Conservation (phyloP, 2,888 invertebrate genomes). For the Fissipunctia ypsillon region DNA sequence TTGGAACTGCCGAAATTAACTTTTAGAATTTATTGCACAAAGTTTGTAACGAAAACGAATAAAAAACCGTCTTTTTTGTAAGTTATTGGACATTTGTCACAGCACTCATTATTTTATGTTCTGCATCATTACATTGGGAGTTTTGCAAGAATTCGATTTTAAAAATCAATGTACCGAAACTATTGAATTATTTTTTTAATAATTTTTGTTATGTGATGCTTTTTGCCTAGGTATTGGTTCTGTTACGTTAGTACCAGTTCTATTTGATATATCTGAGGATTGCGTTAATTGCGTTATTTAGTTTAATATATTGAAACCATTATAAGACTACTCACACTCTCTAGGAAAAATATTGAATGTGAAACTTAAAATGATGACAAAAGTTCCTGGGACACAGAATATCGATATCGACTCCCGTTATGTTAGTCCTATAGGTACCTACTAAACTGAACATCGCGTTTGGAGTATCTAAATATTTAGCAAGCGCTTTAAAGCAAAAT, state of each 20-base stretch:
- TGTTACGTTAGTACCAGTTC: neutral
- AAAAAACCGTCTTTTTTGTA: neutral
- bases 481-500: constrained; percentile 70
- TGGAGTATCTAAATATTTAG: constrained; percentile 69
- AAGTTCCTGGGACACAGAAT: constrained; percentile 3
- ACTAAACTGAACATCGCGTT: constrained; percentile 48
- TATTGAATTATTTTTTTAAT: neutral
- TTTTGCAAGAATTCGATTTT: constrained; percentile 21
- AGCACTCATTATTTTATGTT: constrained; percentile 26
- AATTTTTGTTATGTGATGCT: neutral
- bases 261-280: neutral
- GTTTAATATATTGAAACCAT: neutral
- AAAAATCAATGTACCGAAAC: constrained; percentile 20
- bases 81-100: constrained; percentile 16
- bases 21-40: constrained; percentile 8
- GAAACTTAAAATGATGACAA: neutral
- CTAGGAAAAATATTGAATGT: neutral
- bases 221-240: neutral
- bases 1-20: constrained; percentile 17
- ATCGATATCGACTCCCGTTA: neutral
- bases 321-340: neutral
- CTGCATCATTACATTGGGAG: constrained; percentile 26
- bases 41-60: constrained; percentile 1
- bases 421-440: too few species aligned
- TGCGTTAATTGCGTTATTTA: neutral